Percentiles rank a stretch among this genome's conserved stretches.
phyloP scores from a whole-genome alignment of 2,888 invertebrate species.

The Drosophila kambysellisi region DNA sequence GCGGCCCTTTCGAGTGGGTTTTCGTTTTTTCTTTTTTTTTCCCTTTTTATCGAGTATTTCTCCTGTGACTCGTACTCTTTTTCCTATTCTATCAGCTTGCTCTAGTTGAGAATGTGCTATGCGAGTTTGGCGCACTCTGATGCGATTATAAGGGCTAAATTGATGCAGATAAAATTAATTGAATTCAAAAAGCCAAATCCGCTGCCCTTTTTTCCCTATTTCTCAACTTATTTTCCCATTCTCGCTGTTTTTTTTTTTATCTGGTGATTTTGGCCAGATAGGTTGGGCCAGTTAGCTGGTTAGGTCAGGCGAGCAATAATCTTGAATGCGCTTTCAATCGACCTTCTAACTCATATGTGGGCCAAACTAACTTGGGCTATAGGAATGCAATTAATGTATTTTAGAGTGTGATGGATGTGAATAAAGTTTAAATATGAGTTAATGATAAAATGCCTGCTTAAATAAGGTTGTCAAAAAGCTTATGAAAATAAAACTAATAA shows the following conservation, averaged over 20 bases:
- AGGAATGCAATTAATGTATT: neutral
- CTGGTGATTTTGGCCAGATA: constrained; percentile 53
- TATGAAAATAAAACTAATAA: neutral
- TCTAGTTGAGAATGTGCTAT: constrained; percentile 38
- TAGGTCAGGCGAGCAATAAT: constrained; percentile 56
- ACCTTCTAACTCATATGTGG: constrained; percentile 2
- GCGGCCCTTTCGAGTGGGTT: constrained; percentile 62
- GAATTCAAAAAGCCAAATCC: constrained; percentile 78
- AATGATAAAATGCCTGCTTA: neutral
- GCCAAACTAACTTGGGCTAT: neutral
- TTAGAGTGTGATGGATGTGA: neutral
- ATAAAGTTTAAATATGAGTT: neutral
- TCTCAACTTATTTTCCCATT: constrained; percentile 34
- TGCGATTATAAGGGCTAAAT: constrained; percentile 79
- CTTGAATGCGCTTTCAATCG: constrained; percentile 28
- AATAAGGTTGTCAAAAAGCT: neutral
- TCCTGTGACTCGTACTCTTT: constrained; percentile 29
- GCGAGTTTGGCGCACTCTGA: constrained; percentile 70
- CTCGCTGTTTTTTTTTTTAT: constrained; percentile 3
- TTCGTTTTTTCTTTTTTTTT: constrained; percentile 29
- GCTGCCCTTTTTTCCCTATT: constrained; percentile 57
- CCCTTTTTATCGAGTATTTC: constrained; percentile 28
- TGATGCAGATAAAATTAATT: constrained; percentile 79
- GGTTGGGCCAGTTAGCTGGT: constrained; percentile 51
- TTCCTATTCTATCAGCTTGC: constrained; percentile 12